Base-by-base conservation (phyloP, 2,888 invertebrate genomes). In the Drosophila setosimentum region DNA sequence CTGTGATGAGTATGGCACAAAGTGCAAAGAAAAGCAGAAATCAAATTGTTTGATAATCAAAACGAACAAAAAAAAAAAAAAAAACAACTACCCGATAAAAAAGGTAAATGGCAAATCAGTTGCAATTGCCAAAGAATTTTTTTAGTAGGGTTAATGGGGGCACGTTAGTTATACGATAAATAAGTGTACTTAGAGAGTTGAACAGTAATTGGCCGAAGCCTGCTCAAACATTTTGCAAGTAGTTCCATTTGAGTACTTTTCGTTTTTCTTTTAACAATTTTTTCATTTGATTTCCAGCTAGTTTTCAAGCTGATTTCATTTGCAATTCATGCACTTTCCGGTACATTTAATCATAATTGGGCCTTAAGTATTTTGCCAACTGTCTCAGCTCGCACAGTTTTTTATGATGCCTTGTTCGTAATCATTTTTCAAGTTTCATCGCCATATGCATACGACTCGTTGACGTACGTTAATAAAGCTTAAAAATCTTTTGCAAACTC, bases 401-500 rank as follows among this genome's bases (percentile, higher is more conserved):
- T 48, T 51, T 42, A 45, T 33, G 8, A 18, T 45, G 6, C 7
- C 7, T 24, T 30, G 6, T 57, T 72, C 29, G 54, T 33, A 69
- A 69, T 70, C 49, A 49, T 49, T 53, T 71, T 50, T 35, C 33
- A 71, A 61, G 66, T 69, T 60, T 48, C 18, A 18, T 29, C n/a
- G 4, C 83, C 73, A 78, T 82, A 80, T 65, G 89, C 89, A 87
- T 84, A 72, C 88, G 87, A 64, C 66, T 63, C 81, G 82, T 76
- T 78, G 82, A 83, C 82, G 80, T 85, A 83, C 82, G 80, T 85
- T 87, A 27, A 27, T 6, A 35, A 54, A 51, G 16, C 18, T 18
- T 1, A 27, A 75, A 73, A 79, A 76, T 72, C 59, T 62, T 63
- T 62, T 18, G 16, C 45, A 16, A 30, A 27, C 42, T 27, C 10